Base-by-base conservation (phyloP, 1,140 invertebrate genomes). In the Drosophila cardini region DNA sequence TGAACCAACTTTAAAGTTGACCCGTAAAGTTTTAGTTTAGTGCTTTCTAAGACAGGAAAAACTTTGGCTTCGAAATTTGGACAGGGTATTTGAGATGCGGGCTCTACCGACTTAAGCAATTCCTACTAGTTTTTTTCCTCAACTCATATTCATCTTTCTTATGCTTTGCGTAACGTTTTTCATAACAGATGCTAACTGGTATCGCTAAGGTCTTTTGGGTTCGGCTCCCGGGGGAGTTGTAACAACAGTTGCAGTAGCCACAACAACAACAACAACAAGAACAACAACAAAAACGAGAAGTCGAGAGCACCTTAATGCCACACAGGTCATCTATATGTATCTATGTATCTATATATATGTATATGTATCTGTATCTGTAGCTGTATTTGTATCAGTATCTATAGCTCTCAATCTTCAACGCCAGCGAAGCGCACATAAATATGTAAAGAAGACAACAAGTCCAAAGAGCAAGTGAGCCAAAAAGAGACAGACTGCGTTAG, bases 281-380 rank as follows among this genome's bases (percentile, higher is more conserved):
- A 42, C 30, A 53, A 13, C 26, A 50, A 30, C 32, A 76, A 56
- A 70, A 77, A 45, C 42, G 57, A 21, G 52, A 72, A 67, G 15
- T 45, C 13, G 13, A 18, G 43, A 26, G 34, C 79, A 78, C 63
- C 76, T 71, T 78, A 53, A 63, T 78, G 75, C 76, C 72, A 72
- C 76, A 71, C 82, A 86, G 82, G 82, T 86, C 82, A 85, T 78
- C 82, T 72, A 62, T 60, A 62, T 77, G 67, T 71, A 78, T 60
- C 52, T 53, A 42, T 46, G 15, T 42, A 36, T 74, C 78, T 74
- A 18, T 48, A 18, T 21, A 10, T 40, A n/a, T 42, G 36, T 42
- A 38, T 34, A n/a, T 15, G 10, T 58, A 72, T 67, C 70, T 42
- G 7, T 42, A 43, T 32, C 26, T 34, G 21, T 26, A 26, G 4